Conservation (phyloP, 2,797 vertebrate species). For the Coreius guichenoti region DNA sequence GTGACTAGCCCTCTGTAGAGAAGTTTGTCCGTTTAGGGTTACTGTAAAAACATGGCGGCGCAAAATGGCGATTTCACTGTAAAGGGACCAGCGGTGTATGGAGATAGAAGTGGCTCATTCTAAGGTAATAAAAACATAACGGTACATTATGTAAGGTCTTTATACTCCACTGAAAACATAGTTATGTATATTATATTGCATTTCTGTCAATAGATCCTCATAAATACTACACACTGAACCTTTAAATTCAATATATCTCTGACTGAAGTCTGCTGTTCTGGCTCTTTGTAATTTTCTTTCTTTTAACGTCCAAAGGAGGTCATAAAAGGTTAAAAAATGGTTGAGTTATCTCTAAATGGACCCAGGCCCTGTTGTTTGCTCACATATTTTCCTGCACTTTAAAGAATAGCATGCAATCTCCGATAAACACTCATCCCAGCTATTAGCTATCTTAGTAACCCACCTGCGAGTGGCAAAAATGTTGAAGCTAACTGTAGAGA, state of each 20-base stretch:
- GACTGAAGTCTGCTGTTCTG: background rate
- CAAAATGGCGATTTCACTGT: no score
- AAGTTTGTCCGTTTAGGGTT: no score
- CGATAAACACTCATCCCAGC: constrained; percentile 23
- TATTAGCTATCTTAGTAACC: constrained; percentile 24
- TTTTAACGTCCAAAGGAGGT: background rate
- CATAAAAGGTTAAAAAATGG: background rate
- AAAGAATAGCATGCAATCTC: constrained; percentile 26
- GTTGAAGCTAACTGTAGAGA: constrained; percentile 41
- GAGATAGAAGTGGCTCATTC: no score
- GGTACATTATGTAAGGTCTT: no score
- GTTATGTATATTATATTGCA: no score
- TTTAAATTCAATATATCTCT: background rate
- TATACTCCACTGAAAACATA: no score
- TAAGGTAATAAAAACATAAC: no score
- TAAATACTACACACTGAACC: no score
- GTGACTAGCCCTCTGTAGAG: no score
- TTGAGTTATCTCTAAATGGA: background rate
- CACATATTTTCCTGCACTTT: constrained; percentile 27
- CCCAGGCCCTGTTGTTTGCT: background rate
- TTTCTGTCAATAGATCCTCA: no score
- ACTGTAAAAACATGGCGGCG: no score
- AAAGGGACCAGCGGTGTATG: no score
- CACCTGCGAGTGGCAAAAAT: constrained; percentile 1
- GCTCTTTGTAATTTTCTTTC: constrained; percentile 10